Percentiles rank a stretch among this genome's conserved stretches.
phyloP scores from a whole-genome alignment of 2,888 invertebrate genomes.

The Tipula helvola region DNA sequence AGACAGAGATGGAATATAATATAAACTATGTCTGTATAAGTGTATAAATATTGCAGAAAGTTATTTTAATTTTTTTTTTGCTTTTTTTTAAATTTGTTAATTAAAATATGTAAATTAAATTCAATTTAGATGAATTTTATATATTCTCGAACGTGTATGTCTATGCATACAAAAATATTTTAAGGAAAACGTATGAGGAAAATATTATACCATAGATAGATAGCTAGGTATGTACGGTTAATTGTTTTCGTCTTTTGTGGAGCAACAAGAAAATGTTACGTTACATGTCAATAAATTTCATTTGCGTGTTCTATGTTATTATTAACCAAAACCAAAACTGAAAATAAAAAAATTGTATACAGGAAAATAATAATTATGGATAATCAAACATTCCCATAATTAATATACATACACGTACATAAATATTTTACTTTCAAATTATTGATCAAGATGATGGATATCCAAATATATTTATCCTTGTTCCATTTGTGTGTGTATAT shows the following conservation, averaged over 20 bases:
- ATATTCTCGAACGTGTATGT: not conserved
- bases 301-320: not conserved
- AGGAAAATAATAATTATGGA: not conserved
- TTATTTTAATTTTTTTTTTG: not conserved
- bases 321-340: not conserved
- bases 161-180: no score
- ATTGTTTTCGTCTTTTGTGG: not conserved
- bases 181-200: not conserved
- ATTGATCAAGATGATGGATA: no score
- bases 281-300: not conserved
- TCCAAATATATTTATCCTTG: not conserved
- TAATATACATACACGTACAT: not conserved
- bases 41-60: not conserved
- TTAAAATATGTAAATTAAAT: not conserved
- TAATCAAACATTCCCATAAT: not conserved
- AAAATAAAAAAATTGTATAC: not conserved
- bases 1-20: not conserved
- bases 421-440: not conserved
- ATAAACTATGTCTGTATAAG: not conserved
- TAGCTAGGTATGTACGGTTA: not conserved
- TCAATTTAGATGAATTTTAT: not conserved
- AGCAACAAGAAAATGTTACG: not conserved
- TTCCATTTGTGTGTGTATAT: not conserved
- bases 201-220: not conserved
- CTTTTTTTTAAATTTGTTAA: not conserved